Base-by-base conservation (phyloP, 2,888 invertebrate species). In the Nesidiocoris tenuis region DNA sequence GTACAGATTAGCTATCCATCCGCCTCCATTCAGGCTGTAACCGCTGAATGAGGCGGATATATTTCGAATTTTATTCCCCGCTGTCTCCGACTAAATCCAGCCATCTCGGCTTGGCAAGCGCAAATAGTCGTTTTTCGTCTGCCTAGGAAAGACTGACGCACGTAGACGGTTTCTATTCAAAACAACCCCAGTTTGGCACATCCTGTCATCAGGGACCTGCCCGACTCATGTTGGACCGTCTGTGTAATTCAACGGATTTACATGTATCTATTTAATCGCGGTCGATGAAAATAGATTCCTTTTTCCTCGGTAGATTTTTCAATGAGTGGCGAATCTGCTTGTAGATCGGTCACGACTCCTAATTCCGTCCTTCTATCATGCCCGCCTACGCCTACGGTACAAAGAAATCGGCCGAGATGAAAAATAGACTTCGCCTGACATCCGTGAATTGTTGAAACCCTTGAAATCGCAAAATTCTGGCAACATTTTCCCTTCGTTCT, bases 131-230 rank as follows among this genome's bases (percentile, higher is more conserved):
- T 19, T 59, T 59, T 59, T 59, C 19, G 17, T 19, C 19, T 19
- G 17, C 59, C 19, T 16, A 5, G 5, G n/a, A 19, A n/a, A 18
- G 3, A 9, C 3, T 59, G 59, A 59, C 59, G 59, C 59, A 59
- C 59, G 59, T 19, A 59, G 59, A 59, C 59, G 59, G 3, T 59
- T 19, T 16, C n/a, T 59, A n/a, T 19, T 59, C n/a, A 59, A 59
- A 59, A n/a, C 19, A 59, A 59, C 59, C 59, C n/a, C 17, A 59
- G 59, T 59, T 39, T 59, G 59, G 59, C 59, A 59, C 59, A 59
- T 18, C 59, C 19, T 18, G 59, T 59, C 7, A 9, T 59, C 3
- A 59, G 39, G 39, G 39, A 39, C 39, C 7, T 12, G 59, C n/a
- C 59, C 7, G 59, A 9, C 59, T 3, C 59, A n/a, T 3, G 59